Base-by-base conservation (phyloP, 2,888 invertebrate genomes). In the Sialis fuliginosa region DNA sequence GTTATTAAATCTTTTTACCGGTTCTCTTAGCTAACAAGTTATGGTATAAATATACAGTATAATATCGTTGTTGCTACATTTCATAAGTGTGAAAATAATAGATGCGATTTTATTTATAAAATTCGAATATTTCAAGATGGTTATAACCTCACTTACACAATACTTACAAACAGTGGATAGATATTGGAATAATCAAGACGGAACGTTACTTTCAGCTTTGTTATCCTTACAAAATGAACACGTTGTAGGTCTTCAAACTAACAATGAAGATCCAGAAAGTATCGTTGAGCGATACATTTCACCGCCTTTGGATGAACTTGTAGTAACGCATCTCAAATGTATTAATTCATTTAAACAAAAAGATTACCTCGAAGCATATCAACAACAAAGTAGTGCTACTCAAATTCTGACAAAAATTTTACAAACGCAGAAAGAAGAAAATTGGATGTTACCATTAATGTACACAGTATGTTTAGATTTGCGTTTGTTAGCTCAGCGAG, bases 361-460 rank as follows among this genome's bases (percentile, higher is more conserved):
- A 37, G 71, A 76, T 52, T 79, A 71, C 51, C 61, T 74, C 58
- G 75, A 75, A 46, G 89, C 91, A 0, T 91, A 86, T 59, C 75
- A 75, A 51, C 72, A 80, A 52, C 93, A 95, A 60, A 80, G 81
- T 54, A 66, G 73, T 6, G 75, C 87, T 54, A 82, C 87, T 1
- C 83, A 86, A 54, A 71, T 77, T 1, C 79, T 92, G 42, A 81
- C 82, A 0, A 87, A 86, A 61, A 72, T 91, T 46, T 69, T 97
- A 43, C 90, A 92, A 62, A 68, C 76, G 34, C 81, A 88, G 54
- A 91, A 89, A 55, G 96, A 96, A 54, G 92, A 92, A 57, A 97
- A 97, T 63, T 98, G 97, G 97, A 83, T 85, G 54, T 66, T 98
- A n/a, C 88, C 92, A 0, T 75, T 97, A 6, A 87, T 97, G 84